Base-by-base conservation (phyloP, 2,888 invertebrate genomes). In the Apantesis nais region DNA sequence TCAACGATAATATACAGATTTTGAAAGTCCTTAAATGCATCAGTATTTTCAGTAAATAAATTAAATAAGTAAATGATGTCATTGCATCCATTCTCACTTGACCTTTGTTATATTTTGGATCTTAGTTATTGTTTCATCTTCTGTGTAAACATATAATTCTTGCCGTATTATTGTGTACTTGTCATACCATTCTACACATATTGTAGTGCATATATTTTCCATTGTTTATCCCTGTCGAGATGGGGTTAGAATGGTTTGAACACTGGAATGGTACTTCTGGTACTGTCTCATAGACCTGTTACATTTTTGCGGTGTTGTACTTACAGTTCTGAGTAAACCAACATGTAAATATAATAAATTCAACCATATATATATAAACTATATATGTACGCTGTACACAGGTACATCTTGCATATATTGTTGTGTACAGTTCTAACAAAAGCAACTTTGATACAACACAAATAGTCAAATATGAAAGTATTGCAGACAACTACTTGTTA, bases 61-160 rank as follows among this genome's bases (percentile, higher is more conserved):
- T 41, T 44, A 44, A 39, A 66, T 25, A 61, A 44, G 31, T 67
- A 67, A 61, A 25, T 61, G 48, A 41, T 58, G 19, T 66, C 66
- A 61, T n/a, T 34, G 44, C 37, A 25, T 67, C 41, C 44, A 61
- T 61, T 44, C 31, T n/a, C 61, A 34, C 61, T 67, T 68, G 62
- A 62, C 62, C 67, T 68, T 68, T 34, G 29, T 68, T 22, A 37
- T 68, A 62, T 68, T 68, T 68, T 62, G 62, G 37, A 37, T 68
- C 34, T 62, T 22, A 60, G 67, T 44, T 52, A 37, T 67, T 61
- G 61, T 67, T 62, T 9, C 48, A 39, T 62, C 7, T 68, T 62
- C 34, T 4, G 61, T 61, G 31, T 11, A 29, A 63, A 31, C 29
- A 63, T 25, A 14, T 14, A 29, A 29, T 29, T 16, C 16, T 7